Conservation (phyloP, 2,888 invertebrate genomes). For the Drymonia ruficornis region DNA sequence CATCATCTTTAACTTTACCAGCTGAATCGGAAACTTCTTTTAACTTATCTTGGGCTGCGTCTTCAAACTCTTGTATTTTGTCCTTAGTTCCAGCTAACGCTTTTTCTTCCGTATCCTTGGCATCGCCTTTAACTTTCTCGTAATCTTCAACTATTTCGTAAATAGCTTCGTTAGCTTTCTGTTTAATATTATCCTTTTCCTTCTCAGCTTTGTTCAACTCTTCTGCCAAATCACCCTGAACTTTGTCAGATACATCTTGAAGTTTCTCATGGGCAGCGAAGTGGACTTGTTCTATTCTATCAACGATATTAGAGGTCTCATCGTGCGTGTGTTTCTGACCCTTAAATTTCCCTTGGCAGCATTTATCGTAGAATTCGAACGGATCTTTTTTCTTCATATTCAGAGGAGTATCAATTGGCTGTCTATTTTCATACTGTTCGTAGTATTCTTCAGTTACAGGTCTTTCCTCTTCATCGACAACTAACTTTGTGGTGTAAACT, state of each 20-base stretch:
- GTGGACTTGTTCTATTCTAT: slow-evolving; percentile 74
- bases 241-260: slow-evolving; percentile 57
- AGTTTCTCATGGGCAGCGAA: slow-evolving; percentile 71
- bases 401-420: slow-evolving; percentile 74
- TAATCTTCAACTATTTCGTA: slow-evolving; percentile 57
- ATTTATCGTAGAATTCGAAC: slow-evolving; percentile 68
- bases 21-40: slow-evolving; percentile 54
- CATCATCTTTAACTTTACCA: slow-evolving; percentile 50
- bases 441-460: slow-evolving; percentile 64
- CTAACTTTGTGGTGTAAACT: slow-evolving; percentile 71
- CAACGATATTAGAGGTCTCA: slow-evolving; percentile 72
- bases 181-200: slow-evolving; percentile 67
- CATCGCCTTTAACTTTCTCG: slow-evolving; percentile 50
- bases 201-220: slow-evolving; percentile 62
- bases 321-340: slow-evolving; percentile 74
- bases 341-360: slow-evolving; percentile 66
- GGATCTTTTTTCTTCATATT: slow-evolving; percentile 61
- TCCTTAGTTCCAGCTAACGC: slow-evolving; percentile 49
- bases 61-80: slow-evolving; percentile 50
- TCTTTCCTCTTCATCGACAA: slow-evolving; percentile 71
- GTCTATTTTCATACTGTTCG: slow-evolving; percentile 75
- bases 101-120: slow-evolving; percentile 52
- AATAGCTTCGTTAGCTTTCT: slow-evolving; percentile 53
- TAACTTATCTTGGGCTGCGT: slow-evolving; percentile 49
- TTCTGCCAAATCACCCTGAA: slow-evolving; percentile 57